A percentile compares a stretch with the other conserved stretches of the same genome.
Conservation (phyloP, 2,113 vertebrate genomes). For the Lepidothrix coronata region DNA sequence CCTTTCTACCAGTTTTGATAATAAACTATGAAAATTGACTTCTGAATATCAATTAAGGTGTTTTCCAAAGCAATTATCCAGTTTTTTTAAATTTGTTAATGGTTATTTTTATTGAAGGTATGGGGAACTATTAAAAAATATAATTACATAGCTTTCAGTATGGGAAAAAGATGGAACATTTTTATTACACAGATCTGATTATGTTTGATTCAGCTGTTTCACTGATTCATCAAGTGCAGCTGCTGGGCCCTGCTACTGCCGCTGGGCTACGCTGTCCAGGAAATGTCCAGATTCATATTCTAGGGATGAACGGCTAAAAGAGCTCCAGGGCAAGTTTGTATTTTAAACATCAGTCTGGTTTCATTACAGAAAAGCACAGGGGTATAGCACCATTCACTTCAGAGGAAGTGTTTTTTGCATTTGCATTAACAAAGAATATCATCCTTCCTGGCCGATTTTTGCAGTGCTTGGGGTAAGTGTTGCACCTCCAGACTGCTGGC, state of each 20-base stretch:
- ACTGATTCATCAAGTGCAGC: not conserved
- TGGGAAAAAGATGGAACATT: not conserved
- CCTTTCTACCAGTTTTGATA: slow-evolving; percentile 1
- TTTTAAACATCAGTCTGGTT: not conserved
- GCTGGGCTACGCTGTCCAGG: not conserved
- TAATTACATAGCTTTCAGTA: slow-evolving; percentile 21
- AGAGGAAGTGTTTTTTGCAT: not conserved
- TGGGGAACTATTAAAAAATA: not conserved
- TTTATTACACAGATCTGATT: not conserved
- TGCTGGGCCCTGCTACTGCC: not conserved
- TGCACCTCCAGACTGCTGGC: not conserved
- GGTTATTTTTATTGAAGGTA: slow-evolving; percentile 54
- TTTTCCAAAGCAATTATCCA: slow-evolving; percentile 18
- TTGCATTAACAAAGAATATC: not conserved
- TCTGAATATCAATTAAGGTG: slow-evolving; percentile 33
- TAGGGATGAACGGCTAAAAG: not conserved
- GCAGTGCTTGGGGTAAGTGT: not conserved
- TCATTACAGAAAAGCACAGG: not conserved
- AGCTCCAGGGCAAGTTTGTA: not conserved
- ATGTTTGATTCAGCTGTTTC: not conserved
- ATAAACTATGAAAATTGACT: slow-evolving; percentile 43
- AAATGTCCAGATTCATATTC: not conserved
- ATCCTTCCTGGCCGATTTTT: not conserved
- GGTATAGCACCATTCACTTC: not conserved
- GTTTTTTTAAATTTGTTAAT: not conserved